Evolutionary conservation across 2,888 invertebrate species (phyloP), one percentile per base, ranked within the genome.

Genomic region (Ceratothoa steindachneri): DNA sequence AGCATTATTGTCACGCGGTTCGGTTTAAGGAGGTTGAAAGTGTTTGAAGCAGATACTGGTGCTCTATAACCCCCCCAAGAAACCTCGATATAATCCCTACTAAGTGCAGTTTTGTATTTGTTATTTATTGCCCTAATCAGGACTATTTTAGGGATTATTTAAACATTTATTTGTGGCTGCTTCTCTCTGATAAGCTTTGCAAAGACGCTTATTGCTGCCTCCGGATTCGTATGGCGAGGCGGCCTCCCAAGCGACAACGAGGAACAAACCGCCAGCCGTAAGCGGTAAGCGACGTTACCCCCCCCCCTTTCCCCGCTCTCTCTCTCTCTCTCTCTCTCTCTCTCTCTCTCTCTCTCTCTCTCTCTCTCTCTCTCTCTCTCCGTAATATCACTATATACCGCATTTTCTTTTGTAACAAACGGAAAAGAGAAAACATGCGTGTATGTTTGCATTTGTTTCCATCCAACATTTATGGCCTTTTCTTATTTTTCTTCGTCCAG

Each of bases 191-290:
- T 22, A n/a, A n/a, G 60, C n/a, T 24, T 9, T n/a, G 19, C 30
- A 9, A 19, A 31, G 30, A 30, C 22, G 24, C 27, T 1, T 30
- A 67, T 27, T 2, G 29, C 30, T 22, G 28, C 29, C 66, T 15
- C 28, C 28, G 66, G 31, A 31, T 31, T 41, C 27, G 31, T 31
- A 30, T 29, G 67, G 67, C 30, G 31, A 67, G 67, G 67, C 31
- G 67, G 67, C 15, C 24, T 12, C 4, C 60, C n/a, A 24, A 5
- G 24, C 5, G 60, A 60, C 60, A n/a, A 60, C 22, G n/a, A 24
- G 5, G 19, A 22, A 9, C 15, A n/a, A 9, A 24, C 19, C 22
- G 60, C 22, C 60, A 9, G n/a, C 60, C n/a, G 22, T 9, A 22
- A n/a, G 9, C 24, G 60, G 7, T 9, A n/a, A 9, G 27, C 22